phyloP scores from a whole-genome alignment of 2,797 vertebrate genomes.

The Chrysocyon brachyurus region DNA sequence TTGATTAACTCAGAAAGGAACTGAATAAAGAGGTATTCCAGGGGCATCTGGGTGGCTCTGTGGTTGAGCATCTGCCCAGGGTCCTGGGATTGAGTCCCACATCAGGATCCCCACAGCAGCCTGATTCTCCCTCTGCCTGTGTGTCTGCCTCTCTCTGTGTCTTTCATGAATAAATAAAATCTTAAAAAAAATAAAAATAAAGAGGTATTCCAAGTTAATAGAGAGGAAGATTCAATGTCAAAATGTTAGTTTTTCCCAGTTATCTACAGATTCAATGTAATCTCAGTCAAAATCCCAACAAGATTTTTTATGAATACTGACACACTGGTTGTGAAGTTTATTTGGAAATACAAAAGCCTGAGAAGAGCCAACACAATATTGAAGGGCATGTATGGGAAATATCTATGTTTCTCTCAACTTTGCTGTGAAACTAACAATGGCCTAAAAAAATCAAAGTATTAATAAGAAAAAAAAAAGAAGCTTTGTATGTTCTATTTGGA shows the following conservation, averaged over 20 bases:
- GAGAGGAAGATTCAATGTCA: neutral
- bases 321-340: neutral
- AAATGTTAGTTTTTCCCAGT: neutral
- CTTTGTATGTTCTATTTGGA: neutral
- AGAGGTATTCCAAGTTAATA: neutral
- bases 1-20: neutral
- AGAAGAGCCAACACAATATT: neutral
- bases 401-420: neutral
- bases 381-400: neutral
- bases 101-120: no score
- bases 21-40: neutral
- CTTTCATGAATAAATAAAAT: no score
- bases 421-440: neutral
- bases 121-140: no score
- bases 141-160: no score
- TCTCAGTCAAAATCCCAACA: neutral
- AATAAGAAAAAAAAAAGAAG: neutral
- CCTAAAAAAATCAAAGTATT: neutral
- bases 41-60: no score
- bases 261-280: neutral
- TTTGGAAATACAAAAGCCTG: neutral
- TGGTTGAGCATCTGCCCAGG: no score
- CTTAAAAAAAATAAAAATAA: neutral
- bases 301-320: neutral
- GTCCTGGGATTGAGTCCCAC: no score